Percentiles rank a stretch among this genome's conserved stretches.
Conservation (phyloP, 1,140 invertebrate species). For the Cotesia typhae region DNA sequence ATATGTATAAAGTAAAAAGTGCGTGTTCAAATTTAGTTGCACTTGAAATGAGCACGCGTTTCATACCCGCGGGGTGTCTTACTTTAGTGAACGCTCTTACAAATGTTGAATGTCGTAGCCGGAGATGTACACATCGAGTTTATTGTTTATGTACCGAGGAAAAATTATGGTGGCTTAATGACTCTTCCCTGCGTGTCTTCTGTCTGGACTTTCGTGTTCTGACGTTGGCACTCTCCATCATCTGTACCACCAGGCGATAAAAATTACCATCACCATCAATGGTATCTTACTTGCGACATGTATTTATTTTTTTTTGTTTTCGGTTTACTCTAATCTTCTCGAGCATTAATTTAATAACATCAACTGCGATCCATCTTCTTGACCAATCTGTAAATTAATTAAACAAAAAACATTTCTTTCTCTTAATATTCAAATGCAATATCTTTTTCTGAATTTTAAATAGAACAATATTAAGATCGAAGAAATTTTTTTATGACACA, state of each 20-base stretch:
- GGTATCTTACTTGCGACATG: background rate
- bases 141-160: conserved; percentile 29
- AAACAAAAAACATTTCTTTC: no score
- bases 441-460: no score
- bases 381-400: no score
- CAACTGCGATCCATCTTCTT: no score
- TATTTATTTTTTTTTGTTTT: background rate
- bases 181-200: conserved; percentile 5
- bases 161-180: conserved; percentile 22
- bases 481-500: no score
- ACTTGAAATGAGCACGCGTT: conserved; percentile 9
- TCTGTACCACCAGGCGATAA: conserved; percentile 1
- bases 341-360: background rate
- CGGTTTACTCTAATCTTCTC: background rate
- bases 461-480: no score
- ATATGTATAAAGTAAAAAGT: background rate
- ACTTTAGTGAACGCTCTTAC: no score
- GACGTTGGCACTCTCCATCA: no score
- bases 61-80: conserved; percentile 16
- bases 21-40: background rate
- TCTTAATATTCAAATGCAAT: no score
- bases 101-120: no score
- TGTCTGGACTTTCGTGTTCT: conserved; percentile 2
- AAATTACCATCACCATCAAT: conserved; percentile 6
- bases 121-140: background rate